Evolutionary conservation across 30 jellyfish, hydroid and myxozoan species (phyloP), one percentile per base, ranked within the genome.

Genomic region (Hydractinia echinata): DNA sequence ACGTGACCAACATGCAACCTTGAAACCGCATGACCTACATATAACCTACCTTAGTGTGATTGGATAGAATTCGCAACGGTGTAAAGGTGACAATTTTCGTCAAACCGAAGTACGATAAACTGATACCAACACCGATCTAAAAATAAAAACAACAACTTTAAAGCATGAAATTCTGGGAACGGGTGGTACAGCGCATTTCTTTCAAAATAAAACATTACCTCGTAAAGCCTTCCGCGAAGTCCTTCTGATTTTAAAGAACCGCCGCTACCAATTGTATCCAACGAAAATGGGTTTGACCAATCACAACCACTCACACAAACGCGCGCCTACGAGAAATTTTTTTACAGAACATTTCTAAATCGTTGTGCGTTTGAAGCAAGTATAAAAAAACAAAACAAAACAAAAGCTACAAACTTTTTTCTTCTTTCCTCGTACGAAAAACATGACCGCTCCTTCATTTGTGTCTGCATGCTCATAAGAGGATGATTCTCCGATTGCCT

Each of bases 31-130:
- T 64, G 74, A 6, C 19, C 19, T 1, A 76, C 13, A 39, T 1
- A 19, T 19, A 8, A 13, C 76, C 8, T 77, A 86, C 97, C 90
- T 71, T 55, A 68, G 99, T 93, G 76, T 93, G 99, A 72, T 93
- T 93, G 18, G 95, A 53, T 8, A 93, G 88, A 89, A 93, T 88
- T 62, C 92, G 99, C 73, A 86, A 87, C 15, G 99, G 99, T 15
- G 96, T 93, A 77, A 93, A 78, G 7, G 96, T 93, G 54, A 93
- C 99, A 76, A 93, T 84, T 82, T 93, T 93, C n/a, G 99, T 93
- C 79, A 93, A 62, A 67, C 96, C 87, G 90, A 93, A 93, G 79
- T 93, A 93, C 30, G 99, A 93, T 79, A 93, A 76, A 16, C 86
- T 79, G 66, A 93, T 93, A 8, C 95, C 96, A 80, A 93, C 96